Evolutionary conservation across 2,113 vertebrate species (phyloP).

Genomic region (Catharus bicknelli): DNA sequence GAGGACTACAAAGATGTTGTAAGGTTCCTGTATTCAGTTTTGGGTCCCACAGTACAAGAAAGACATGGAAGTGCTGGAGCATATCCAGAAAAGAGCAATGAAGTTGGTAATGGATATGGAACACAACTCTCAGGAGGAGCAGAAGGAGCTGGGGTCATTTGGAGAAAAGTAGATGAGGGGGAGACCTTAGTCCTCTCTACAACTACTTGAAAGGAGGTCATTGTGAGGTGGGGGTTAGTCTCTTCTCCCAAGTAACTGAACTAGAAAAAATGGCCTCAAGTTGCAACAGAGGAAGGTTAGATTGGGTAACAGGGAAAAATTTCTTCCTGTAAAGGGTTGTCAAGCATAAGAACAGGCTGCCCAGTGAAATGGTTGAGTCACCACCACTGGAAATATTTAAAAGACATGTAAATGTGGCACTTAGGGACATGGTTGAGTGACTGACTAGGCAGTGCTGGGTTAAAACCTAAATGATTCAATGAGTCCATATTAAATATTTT

Average conservation of each 20-base stretch:
- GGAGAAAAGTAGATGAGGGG: not conserved
- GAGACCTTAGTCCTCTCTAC: too few species aligned
- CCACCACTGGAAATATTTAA: not conserved
- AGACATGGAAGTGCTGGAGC: not conserved
- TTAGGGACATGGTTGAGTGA: not conserved
- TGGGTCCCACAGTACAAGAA: not conserved
- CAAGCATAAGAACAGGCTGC: not conserved
- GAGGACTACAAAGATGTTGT: not conserved
- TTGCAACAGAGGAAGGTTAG: not conserved
- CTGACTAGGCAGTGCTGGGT: not conserved
- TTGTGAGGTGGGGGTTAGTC: fast-evolving
- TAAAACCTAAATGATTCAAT: not conserved
- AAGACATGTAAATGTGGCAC: not conserved
- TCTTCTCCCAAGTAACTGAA: not conserved
- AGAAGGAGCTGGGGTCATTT: not conserved
- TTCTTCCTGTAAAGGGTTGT: not conserved
- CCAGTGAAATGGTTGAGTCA: not conserved
- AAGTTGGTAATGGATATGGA: not conserved
- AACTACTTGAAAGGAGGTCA: not conserved
- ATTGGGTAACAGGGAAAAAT: not conserved
- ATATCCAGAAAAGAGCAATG: not conserved
- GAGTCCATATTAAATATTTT: not conserved
- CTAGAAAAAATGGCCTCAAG: not conserved
- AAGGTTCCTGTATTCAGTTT: not conserved
- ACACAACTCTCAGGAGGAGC: not conserved